These are phyloP conservation scores for Nemurella pictetii DNA, from an alignment of 2,888 invertebrate species.

Conservation along the genomic window DNA sequence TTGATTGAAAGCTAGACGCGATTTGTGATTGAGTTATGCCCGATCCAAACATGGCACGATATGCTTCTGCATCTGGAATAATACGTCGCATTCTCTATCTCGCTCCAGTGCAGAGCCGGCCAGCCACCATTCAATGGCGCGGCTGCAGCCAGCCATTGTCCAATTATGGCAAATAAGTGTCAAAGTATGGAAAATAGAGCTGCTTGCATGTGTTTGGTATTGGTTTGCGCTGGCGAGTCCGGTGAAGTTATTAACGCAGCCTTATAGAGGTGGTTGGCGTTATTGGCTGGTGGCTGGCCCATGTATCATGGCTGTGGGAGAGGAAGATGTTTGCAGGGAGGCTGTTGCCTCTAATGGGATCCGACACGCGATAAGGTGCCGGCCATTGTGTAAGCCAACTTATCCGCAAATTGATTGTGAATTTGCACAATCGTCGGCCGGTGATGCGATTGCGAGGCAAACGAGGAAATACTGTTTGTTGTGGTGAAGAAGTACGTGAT, in stretches of 20 bases:
- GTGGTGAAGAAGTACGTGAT: neutral
- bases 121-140: neutral
- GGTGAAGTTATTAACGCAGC: neutral
- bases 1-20: conserved; percentile 26
- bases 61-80: conserved; percentile 24
- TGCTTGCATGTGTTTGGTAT: neutral
- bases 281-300: neutral
- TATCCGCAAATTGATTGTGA: neutral
- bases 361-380: conserved; percentile 13
- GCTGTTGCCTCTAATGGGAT: conserved; percentile 21
- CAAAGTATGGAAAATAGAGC: neutral
- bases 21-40: conserved; percentile 20
- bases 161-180: conserved; percentile 24
- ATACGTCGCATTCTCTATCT: neutral
- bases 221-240: neutral
- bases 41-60: conserved; percentile 24
- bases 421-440: neutral
- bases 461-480: neutral
- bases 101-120: no score
- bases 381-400: neutral
- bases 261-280: conserved; percentile 13
- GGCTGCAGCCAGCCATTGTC: neutral
- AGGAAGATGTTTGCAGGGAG: conserved; percentile 11
- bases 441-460: neutral
- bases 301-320: neutral